Evolutionary conservation across 2,888 invertebrate species (phyloP).

Genomic region (Maniola hyperantus): DNA sequence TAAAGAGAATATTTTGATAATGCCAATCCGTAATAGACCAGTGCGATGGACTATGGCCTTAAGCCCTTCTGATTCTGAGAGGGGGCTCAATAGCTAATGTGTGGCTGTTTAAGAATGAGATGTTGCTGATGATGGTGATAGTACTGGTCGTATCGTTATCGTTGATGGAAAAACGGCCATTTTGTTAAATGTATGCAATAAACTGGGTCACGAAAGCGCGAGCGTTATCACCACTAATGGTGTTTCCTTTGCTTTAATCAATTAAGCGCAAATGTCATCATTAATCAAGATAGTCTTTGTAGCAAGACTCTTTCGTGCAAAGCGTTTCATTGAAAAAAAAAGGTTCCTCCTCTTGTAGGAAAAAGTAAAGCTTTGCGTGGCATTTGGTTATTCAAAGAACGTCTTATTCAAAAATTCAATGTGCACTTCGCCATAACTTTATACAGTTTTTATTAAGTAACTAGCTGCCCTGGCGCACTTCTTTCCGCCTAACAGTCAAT

Average conservation of each 20-base stretch:
- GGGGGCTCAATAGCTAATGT: too few relatives aligned
- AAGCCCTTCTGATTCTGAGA: too few relatives aligned
- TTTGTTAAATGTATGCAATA: conserved; percentile 20
- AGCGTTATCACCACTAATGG: conserved; percentile 31
- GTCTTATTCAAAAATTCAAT: background rate
- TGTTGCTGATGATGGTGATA: background rate
- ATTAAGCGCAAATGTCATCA: conserved; percentile 31
- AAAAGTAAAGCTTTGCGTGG: background rate
- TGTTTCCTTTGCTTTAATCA: conserved; percentile 35
- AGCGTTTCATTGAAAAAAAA: conserved; percentile 16
- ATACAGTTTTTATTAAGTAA: background rate
- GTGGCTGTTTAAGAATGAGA: too few relatives aligned
- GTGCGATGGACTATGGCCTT: too few relatives aligned
- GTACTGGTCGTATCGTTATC: conserved; percentile 4
- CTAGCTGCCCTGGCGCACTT: too few relatives aligned
- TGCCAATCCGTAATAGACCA: too few relatives aligned
- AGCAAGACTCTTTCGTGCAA: conserved; percentile 24
- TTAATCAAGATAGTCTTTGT: conserved; percentile 31
- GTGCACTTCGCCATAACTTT: background rate
- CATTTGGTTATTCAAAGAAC: background rate
- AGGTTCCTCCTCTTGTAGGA: background rate
- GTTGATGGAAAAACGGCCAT: background rate
- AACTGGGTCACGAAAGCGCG: conserved; percentile 29
- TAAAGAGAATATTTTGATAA: too few relatives aligned
- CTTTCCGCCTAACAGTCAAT: too few relatives aligned